Conservation (phyloP, 2,113 vertebrate species). For the Chaetodon trifascialis region DNA sequence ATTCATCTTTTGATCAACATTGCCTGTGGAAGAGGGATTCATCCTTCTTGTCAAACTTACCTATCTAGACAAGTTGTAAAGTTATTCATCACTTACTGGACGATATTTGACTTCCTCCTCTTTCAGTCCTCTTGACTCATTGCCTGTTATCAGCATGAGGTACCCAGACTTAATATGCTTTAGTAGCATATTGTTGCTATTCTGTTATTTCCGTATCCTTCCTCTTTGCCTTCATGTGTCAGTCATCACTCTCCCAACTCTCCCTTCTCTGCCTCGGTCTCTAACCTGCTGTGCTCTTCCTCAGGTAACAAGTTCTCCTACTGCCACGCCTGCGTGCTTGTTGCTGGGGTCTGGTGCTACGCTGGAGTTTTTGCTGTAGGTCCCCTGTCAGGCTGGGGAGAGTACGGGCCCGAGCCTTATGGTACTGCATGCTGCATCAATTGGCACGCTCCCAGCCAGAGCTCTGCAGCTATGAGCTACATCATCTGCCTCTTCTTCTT, state of each 20-base stretch:
- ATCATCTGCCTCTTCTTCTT: slow-evolving; percentile 88
- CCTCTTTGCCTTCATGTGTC: slow-evolving; percentile 22
- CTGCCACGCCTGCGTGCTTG: slow-evolving; percentile 81
- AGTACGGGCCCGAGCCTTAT: slow-evolving; percentile 88
- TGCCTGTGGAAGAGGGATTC: neutral
- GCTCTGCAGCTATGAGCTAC: slow-evolving; percentile 83
- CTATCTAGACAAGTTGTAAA: neutral
- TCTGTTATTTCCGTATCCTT: slow-evolving; percentile 12
- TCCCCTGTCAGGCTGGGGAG: slow-evolving; percentile 87
- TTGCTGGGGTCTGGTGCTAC: slow-evolving; percentile 86
- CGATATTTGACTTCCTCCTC: neutral
- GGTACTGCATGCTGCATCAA: slow-evolving; percentile 91
- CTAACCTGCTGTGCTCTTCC: slow-evolving; percentile 2
- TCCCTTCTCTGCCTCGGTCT: slow-evolving; percentile 18
- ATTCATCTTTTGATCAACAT: neutral
- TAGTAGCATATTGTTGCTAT: slow-evolving; percentile 25
- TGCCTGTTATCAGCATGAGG: slow-evolving; percentile 39
- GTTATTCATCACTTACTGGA: slow-evolving; percentile 17
- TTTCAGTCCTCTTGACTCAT: neutral
- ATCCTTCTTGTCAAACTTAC: neutral
- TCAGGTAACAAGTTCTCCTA: slow-evolving; percentile 88
- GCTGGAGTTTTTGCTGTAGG: slow-evolving; percentile 85
- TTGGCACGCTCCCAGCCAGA: slow-evolving; percentile 82
- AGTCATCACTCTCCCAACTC: slow-evolving; percentile 35
- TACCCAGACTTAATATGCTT: slow-evolving; percentile 34